A percentile compares a stretch with the other conserved stretches of the same genome.
Conservation (phyloP, 2,888 invertebrate species). For the Proisotoma minuta region DNA sequence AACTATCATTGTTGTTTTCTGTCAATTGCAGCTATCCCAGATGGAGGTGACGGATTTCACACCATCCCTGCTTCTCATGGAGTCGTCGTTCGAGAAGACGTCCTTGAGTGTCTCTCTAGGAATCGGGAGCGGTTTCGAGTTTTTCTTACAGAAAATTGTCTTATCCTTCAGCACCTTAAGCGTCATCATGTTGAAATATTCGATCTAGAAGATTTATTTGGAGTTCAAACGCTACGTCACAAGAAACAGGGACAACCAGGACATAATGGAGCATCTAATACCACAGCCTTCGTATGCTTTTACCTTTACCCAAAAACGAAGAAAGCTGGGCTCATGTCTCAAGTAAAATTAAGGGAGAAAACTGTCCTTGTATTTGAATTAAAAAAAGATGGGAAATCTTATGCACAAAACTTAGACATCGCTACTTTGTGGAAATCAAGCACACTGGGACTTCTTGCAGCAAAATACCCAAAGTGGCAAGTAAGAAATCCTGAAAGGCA, state of each 20-base stretch:
- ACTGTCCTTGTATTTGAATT: constrained; percentile 40
- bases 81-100: constrained; percentile 39
- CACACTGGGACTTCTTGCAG: constrained; percentile 19
- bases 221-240: constrained; percentile 40
- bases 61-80: constrained; percentile 20
- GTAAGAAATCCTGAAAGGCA: neutral
- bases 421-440: constrained; percentile 42
- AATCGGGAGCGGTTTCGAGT: constrained; percentile 35
- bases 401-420: constrained; percentile 37
- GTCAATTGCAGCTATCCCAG: too few species aligned
- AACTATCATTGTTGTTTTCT: too few species aligned
- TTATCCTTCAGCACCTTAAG: constrained; percentile 32
- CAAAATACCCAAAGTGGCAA: constrained; percentile 37
- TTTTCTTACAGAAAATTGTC: constrained; percentile 29
- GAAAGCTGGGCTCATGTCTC: constrained; percentile 32
- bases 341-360: constrained; percentile 31
- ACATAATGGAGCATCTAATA: constrained; percentile 9
- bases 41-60: too few species aligned
- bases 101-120: constrained; percentile 38
- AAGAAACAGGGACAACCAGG: constrained; percentile 30
- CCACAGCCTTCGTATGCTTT: constrained; percentile 40
- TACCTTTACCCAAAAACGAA: constrained; percentile 36
- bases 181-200: constrained; percentile 28
- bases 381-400: constrained; percentile 30
- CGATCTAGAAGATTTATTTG: constrained; percentile 40